Percentiles rank a stretch among this genome's conserved stretches.
Evolutionary conservation across 2,888 invertebrate species (phyloP).

Genomic region (Metallyticus violacea): DNA sequence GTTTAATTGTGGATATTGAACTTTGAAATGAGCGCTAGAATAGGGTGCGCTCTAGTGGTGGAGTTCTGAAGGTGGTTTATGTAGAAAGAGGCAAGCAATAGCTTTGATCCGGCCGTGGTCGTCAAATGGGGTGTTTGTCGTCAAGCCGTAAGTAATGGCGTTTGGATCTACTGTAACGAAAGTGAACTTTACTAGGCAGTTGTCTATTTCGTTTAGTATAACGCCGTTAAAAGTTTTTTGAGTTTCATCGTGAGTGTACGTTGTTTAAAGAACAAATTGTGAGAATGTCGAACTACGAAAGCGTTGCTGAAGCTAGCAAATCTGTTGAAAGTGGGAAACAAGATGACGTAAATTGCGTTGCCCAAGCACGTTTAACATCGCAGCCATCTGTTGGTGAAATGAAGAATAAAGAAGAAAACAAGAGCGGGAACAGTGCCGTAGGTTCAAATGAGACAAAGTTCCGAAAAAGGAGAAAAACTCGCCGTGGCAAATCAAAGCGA

Average conservation of each 20-base stretch:
- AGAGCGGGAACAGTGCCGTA: neutral
- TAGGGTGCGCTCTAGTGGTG: neutral
- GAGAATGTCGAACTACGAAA: neutral
- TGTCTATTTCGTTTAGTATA: neutral
- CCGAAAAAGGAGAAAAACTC: constrained; percentile 61
- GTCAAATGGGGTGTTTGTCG: neutral
- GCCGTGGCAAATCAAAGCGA: constrained; percentile 71
- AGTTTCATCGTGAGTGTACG: neutral
- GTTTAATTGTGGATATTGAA: too few species aligned
- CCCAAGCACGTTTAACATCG: neutral
- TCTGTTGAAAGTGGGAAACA: neutral
- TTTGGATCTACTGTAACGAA: neutral
- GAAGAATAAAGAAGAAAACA: neutral
- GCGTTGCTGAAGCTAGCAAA: neutral
- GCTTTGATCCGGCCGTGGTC: neutral
- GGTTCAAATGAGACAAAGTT: neutral
- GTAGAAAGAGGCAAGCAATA: neutral
- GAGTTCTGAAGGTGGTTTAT: neutral
- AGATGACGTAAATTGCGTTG: constrained; percentile 21
- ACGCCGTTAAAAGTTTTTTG: neutral
- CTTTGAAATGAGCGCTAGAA: neutral
- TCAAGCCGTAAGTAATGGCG: neutral
- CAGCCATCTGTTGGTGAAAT: constrained; percentile 19
- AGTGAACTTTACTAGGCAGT: neutral
- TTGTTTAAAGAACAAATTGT: neutral